Conservation (phyloP, 2,888 invertebrate species). For the Trilocha varians region DNA sequence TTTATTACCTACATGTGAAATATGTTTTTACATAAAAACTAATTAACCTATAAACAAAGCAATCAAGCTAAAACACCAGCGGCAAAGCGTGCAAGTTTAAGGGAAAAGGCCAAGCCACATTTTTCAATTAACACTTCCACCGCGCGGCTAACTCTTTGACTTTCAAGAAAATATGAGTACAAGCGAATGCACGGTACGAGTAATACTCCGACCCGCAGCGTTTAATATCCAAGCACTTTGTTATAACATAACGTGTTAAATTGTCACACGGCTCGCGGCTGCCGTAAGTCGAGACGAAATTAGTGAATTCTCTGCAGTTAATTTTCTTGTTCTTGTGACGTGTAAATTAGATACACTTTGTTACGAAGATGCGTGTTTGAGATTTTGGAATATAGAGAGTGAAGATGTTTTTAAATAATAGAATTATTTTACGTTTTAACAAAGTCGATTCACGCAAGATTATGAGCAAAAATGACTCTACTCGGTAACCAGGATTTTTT, state of each 20-base stretch:
- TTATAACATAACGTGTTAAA: constrained; percentile 28
- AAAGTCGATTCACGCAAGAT: no score
- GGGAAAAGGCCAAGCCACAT: background rate
- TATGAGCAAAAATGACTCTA: no score
- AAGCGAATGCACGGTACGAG: constrained; percentile 21
- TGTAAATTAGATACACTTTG: background rate
- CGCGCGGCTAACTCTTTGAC: background rate
- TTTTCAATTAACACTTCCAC: constrained; percentile 8
- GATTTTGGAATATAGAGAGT: no score
- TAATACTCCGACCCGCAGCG: constrained; percentile 26
- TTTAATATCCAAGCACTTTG: constrained; percentile 49
- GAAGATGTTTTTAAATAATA: no score
- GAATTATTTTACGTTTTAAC: no score
- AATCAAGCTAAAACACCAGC: background rate
- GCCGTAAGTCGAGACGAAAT: constrained; percentile 44
- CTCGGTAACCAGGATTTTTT: no score
- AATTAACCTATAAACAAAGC: background rate
- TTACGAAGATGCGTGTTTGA: no score
- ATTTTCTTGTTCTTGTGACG: constrained; percentile 22
- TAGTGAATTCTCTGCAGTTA: constrained; percentile 41
- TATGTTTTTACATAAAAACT: background rate
- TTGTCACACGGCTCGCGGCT: constrained; percentile 8
- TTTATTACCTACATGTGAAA: no score
- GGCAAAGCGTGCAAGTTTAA: background rate
- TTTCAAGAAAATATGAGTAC: constrained; percentile 16